Evolutionary conservation across 2,888 invertebrate genomes (phyloP).

Genomic region (Drosophila suboccidentalis): DNA sequence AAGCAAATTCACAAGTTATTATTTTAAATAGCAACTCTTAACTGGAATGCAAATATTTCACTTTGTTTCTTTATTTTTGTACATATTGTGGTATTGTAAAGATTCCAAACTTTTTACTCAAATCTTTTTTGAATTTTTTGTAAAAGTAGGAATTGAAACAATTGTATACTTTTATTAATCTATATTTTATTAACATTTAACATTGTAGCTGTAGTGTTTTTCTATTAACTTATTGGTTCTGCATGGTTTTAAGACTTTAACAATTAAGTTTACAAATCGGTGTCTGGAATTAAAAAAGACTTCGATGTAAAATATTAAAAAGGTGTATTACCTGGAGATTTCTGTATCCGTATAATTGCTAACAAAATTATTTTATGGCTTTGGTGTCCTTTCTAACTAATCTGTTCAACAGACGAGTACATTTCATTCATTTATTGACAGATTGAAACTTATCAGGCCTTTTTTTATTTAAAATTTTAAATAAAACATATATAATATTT

Average conservation of each 20-base stretch:
- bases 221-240: neutral
- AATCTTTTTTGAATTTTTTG: conserved; percentile 1
- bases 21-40: conserved; percentile 21
- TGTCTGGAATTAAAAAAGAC: neutral
- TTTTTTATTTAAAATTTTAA: neutral
- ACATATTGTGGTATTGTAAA: neutral
- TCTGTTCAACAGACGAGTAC: neutral
- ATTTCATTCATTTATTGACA: neutral
- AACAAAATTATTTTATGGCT: no score
- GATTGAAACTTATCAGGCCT: neutral
- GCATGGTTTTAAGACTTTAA: neutral
- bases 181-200: conserved; percentile 3
- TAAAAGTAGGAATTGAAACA: neutral
- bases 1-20: conserved; percentile 48
- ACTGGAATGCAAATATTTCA: conserved; percentile 28
- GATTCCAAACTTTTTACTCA: neutral
- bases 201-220: conserved; percentile 3
- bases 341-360: no score
- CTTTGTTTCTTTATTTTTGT: neutral
- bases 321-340: no score
- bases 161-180: neutral
- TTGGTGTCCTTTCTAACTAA: neutral
- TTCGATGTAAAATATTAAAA: neutral
- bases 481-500: neutral
- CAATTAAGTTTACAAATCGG: conserved; percentile 13